Conservation (phyloP, 2,888 invertebrate species). For the Leucophora obtusa region DNA sequence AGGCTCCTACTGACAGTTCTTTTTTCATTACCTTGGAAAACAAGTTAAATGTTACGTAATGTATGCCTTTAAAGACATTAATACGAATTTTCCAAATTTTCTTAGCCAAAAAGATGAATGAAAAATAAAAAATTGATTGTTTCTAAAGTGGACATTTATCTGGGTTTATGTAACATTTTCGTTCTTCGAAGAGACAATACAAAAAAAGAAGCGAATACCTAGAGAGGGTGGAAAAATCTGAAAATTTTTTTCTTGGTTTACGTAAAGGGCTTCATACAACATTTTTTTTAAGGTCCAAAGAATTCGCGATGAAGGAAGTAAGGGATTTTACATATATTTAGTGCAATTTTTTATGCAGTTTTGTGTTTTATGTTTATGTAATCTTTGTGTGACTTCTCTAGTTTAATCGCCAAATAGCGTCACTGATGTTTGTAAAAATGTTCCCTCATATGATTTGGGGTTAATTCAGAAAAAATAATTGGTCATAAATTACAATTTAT, state of each 20-base stretch:
- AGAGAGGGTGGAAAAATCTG: neutral
- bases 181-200: neutral
- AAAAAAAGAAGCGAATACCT: neutral
- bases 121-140: slow-evolving; percentile 26
- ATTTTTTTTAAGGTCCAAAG: neutral
- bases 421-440: neutral
- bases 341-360: slow-evolving; percentile 13
- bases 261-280: neutral
- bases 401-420: slow-evolving; percentile 10
- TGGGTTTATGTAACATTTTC: slow-evolving; percentile 65
- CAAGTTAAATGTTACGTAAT: slow-evolving; percentile 65
- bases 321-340: too few species aligned
- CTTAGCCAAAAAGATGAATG: slow-evolving; percentile 16
- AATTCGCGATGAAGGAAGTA: too few species aligned
- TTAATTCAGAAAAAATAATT: slow-evolving; percentile 17
- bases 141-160: slow-evolving; percentile 22
- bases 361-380: slow-evolving; percentile 59
- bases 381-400: slow-evolving; percentile 47
- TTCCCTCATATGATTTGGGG: slow-evolving; percentile 17
- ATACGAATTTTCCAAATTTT: slow-evolving; percentile 14
- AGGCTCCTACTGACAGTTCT: slow-evolving; percentile 56
- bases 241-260: neutral
- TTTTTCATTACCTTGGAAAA: slow-evolving; percentile 17
- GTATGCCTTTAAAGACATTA: slow-evolving; percentile 10
- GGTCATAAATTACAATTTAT: neutral